These are phyloP conservation scores for Oryctolagus cuniculus DNA, from an alignment of 2,113 vertebrate genomes.

Conservation along the genomic window DNA sequence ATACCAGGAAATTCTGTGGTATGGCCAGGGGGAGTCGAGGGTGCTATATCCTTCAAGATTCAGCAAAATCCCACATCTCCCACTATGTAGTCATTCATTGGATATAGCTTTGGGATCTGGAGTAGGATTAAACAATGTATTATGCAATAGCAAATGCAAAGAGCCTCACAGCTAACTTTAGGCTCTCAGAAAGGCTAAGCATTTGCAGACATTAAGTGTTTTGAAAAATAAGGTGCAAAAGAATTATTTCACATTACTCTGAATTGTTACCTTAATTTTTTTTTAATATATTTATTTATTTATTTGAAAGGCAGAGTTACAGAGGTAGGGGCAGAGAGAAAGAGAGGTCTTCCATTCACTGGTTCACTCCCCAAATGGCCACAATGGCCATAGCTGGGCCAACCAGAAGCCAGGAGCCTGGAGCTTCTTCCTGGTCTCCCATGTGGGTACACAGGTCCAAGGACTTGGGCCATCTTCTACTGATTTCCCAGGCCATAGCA, in stretches of 20 bases:
- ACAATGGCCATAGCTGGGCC: no score
- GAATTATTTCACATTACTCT: neutral
- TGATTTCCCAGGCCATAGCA: no score
- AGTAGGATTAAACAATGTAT: neutral
- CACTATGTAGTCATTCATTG: neutral
- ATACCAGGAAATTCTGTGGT: neutral
- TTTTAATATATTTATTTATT: no score
- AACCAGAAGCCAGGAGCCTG: no score
- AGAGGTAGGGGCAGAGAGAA: no score
- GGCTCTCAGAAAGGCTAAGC: neutral
- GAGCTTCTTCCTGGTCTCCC: no score
- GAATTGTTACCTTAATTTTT: neutral
- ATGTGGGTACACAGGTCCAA: no score
- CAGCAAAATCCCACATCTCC: conserved; percentile 4
- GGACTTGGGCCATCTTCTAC: no score
- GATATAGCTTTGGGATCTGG: neutral
- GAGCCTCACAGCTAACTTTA: neutral
- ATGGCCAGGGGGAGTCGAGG: neutral
- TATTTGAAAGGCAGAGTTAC: no score
- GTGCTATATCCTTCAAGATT: neutral
- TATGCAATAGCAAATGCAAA: neutral
- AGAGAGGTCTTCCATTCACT: no score
- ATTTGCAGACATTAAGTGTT: neutral
- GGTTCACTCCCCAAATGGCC: no score
- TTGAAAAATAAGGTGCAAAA: neutral